Conservation (phyloP, 2,113 vertebrate species). For the Hyperopisus bebe region DNA sequence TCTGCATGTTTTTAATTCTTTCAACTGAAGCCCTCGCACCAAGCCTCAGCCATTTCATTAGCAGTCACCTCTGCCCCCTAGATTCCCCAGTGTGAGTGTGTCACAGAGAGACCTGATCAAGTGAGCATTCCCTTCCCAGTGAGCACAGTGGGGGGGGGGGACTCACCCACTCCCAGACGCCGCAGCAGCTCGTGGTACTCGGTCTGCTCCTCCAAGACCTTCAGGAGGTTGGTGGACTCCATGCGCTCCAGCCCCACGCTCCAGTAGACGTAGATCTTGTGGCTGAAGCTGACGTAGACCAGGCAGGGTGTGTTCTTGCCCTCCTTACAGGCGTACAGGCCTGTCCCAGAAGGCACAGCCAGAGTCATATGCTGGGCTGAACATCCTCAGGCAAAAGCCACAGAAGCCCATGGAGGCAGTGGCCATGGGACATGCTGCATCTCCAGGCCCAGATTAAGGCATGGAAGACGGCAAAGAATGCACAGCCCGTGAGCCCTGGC, state of each 20-base stretch:
- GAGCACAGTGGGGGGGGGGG: neutral
- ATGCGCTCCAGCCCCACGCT: constrained; percentile 88
- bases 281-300: constrained; percentile 91
- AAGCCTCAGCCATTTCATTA: neutral
- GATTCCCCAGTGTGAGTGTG: neutral
- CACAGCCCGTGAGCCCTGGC: neutral
- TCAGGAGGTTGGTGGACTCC: constrained; percentile 86
- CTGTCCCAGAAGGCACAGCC: constrained; percentile 47
- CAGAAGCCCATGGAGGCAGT: neutral
- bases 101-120: neutral
- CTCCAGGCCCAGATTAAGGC: neutral
- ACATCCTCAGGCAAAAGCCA: neutral
- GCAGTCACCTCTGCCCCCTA: neutral
- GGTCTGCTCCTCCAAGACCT: constrained; percentile 70
- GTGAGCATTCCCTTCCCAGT: too few relatives aligned
- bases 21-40: neutral
- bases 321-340: constrained; percentile 88
- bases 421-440: neutral
- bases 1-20: neutral
- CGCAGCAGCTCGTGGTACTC: constrained; percentile 65
- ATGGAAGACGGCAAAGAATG: neutral
- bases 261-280: constrained; percentile 97
- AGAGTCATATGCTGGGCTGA: neutral
- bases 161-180: constrained; percentile 74
- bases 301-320: constrained; percentile 86